Base-by-base conservation (phyloP, 2,797 vertebrate species). In the Pseudopleuronectes americanus region DNA sequence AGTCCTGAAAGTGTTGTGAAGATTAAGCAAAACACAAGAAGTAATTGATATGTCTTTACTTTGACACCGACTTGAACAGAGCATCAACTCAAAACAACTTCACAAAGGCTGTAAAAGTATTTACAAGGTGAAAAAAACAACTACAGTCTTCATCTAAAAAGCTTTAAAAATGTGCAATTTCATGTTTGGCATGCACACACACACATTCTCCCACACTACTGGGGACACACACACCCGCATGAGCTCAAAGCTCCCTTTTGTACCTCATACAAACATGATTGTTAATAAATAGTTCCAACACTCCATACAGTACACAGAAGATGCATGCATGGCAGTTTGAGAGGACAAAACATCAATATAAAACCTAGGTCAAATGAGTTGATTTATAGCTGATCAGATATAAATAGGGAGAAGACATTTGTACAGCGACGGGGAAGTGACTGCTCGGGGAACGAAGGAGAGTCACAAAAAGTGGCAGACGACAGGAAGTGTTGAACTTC, bases 21-120 rank as follows among this genome's bases (percentile, higher is more conserved):
- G 47, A 48, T 19, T 3, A 52, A 52, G 12, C 76, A 73, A 69
- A 23, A 6, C 70, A 72, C 38, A 28, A 16, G 19, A 47, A 26
- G 26, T 72, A 13, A 61, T 78, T 85, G 68, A 86, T 81, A 89
- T 84, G 80, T 90, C 86, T 93, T 95, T 95, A 93, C 93, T 90
- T 94, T 80, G 94, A 95, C 94, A 95, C 93, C 74, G 91, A 92
- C 92, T 93, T 94, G 85, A 94, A 96, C 93, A 95, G 92, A 95
- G 94, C 94, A 94, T 92, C 91, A 96, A 95, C 91, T 90, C 75
- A 95, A 94, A 92, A 93, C 91, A 93, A 96, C 93, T 92, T 96
- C 96, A 97, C 96, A 97, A 96, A 96, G 95, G 91, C 84, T 82
- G 92, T 93, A 96, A 96, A 95, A 96, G 92, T 97, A 97, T 99